A percentile compares a stretch with the other conserved stretches of the same genome.
phyloP scores from a whole-genome alignment of 2,888 invertebrate species.

The Allophyes oxyacanthae region DNA sequence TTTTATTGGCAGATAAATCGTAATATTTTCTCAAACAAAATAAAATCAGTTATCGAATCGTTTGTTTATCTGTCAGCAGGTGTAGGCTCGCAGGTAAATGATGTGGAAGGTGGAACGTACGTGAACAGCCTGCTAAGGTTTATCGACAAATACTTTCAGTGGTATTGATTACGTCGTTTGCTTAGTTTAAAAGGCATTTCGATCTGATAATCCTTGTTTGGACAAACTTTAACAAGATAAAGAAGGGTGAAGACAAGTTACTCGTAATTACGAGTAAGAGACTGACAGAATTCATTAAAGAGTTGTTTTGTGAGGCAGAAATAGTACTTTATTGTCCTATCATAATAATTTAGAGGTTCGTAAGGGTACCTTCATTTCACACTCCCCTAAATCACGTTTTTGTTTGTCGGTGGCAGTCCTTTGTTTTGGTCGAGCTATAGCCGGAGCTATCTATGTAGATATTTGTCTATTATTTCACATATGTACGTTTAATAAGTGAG shows the following conservation, averaged over 20 bases:
- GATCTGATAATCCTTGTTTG: constrained; percentile 37
- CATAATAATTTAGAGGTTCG: constrained; percentile 69
- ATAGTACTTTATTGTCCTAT: constrained; percentile 61
- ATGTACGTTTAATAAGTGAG: constrained; percentile 39
- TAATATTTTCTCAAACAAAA: constrained; percentile 64
- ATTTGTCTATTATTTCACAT: constrained; percentile 52
- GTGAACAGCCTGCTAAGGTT: constrained; percentile 57
- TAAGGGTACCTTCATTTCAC: constrained; percentile 73
- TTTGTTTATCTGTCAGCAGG: constrained; percentile 71
- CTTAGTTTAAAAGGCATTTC: constrained; percentile 28
- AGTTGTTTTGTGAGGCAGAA: constrained; percentile 46
- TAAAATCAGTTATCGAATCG: constrained; percentile 70
- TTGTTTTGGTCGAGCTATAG: constrained; percentile 71
- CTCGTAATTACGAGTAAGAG: constrained; percentile 18
- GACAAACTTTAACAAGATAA: constrained; percentile 39
- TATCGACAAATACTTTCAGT: constrained; percentile 49
- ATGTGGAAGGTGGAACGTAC: constrained; percentile 67
- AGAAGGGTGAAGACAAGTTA: constrained; percentile 24
- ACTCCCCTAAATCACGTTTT: constrained; percentile 79
- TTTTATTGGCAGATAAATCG: constrained; percentile 56
- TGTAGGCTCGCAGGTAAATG: constrained; percentile 68
- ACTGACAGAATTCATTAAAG: constrained; percentile 30
- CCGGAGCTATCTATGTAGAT: constrained; percentile 58
- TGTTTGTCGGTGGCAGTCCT: constrained; percentile 76
- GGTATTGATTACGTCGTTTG: constrained; percentile 38